Base-by-base conservation (phyloP, 1,140 invertebrate species). In the Trinorchestia longiramus region DNA sequence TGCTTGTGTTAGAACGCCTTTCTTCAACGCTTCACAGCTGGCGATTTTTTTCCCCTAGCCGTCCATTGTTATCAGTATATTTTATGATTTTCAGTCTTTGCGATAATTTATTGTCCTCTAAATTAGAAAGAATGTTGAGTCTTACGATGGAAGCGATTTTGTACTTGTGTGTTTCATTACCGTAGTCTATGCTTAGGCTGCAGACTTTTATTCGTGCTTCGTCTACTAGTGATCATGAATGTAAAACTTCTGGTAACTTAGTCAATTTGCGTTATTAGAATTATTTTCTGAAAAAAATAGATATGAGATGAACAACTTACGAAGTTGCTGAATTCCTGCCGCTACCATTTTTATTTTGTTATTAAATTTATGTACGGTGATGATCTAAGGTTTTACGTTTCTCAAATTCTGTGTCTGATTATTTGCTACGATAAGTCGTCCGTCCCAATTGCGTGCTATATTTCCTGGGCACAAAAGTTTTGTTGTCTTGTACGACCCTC, bases 31-130 rank as follows among this genome's bases (percentile, higher is more conserved):
- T 42, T 42, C 36, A 90, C 43, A 42, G 88, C 88, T 42, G 88
- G 43, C 88, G 43, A 90, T 90, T 42, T 90, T 90, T 90, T 90
- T 15, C 43, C 41, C 41, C 43, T 90, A 90, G 88, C 88, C 88
- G 88, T 90, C 88, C 88, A 90, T 90, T 90, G 88, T 19, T 90
- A 42, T 41, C 88, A 90, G n/a, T 90, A 90, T 41, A 41, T 41
- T 41, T 90, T 43, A 1, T 41, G 4, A 90, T 42, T 90, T 42
- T 17, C 11, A 42, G 3, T 42, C 8, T 90, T 90, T 41, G 36
- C 3, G 4, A 43, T 90, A 90, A 43, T 90, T 90, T 90, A 42
- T 90, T 43, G 41, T 90, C 41, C 88, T 42, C 88, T 90, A 43
- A 90, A 43, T 90, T 77, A 3, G 42, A 42, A 17, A 4, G 88